A percentile compares a stretch with the other conserved stretches of the same genome.
Evolutionary conservation across 2,888 invertebrate species (phyloP).

Genomic region (Apamea crenata): DNA sequence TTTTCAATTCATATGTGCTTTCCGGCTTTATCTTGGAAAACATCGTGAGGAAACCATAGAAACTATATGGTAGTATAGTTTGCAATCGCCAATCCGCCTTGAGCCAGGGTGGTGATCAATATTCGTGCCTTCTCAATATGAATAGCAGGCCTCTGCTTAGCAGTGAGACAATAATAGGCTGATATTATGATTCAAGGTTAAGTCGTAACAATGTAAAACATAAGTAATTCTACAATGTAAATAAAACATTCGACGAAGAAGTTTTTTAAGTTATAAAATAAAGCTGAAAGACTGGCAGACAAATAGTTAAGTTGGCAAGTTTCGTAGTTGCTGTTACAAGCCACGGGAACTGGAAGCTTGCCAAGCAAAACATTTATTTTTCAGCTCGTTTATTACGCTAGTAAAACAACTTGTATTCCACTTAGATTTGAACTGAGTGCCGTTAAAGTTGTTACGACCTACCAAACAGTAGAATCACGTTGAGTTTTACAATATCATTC

Average conservation of each 20-base stretch:
- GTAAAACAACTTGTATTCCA: constrained; percentile 26
- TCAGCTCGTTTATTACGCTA: constrained; percentile 13
- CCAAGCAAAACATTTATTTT: constrained; percentile 41
- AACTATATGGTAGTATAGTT: not conserved
- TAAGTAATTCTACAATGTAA: not conserved
- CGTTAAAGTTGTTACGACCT: not conserved
- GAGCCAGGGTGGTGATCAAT: not conserved
- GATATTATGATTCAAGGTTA: not conserved
- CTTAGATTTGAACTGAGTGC: not conserved
- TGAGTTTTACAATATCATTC: not conserved
- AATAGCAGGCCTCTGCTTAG: not conserved
- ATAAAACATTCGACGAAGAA: not conserved
- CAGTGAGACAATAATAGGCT: not conserved
- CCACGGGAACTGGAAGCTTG: constrained; percentile 20
- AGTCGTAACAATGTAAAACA: not conserved
- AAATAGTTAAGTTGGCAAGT: constrained; percentile 22
- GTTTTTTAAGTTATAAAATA: constrained; percentile 1
- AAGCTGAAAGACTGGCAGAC: not conserved
- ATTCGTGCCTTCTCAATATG: not conserved
- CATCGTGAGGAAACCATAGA: not conserved
- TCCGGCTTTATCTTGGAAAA: too few species aligned
- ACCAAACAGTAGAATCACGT: not conserved
- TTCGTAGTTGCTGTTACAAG: constrained; percentile 23
- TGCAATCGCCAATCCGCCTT: not conserved
- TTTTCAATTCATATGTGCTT: not conserved